Evolutionary conservation across 2,888 invertebrate species (phyloP), one percentile per base, ranked within the genome.

Genomic region (Rotaria socialis): DNA sequence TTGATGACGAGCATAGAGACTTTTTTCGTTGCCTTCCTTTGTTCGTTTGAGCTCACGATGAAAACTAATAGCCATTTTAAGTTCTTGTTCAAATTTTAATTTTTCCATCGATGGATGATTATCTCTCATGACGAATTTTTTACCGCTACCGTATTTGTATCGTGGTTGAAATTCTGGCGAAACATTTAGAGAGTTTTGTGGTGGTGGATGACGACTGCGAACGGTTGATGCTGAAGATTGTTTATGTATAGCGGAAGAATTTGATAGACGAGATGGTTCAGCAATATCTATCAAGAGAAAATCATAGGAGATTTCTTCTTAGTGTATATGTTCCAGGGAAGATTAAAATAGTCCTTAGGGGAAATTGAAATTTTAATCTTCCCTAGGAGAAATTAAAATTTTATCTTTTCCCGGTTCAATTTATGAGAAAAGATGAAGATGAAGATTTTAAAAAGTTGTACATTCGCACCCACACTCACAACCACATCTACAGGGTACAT

Each of bases 71-170:
- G 80, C 80, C 41, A 41, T 43, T 80, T 80, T 80, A 24, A 80
- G 47, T 80, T 80, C 80, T 47, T 80, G 80, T 80, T 80, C 80
- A n/a, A 80, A 80, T 80, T 80, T 80, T 43, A 80, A 47, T 80
- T 80, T 80, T 43, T 80, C 80, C 24, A 80, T 80, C 5, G 47
- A 43, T 80, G 80, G 80, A 47, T 80, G 80, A 47, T 80, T 80
- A 14, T 80, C 80, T 80, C 24, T 47, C 41, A 80, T 14, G 3
- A 80, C 14, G 3, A 80, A 80, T n/a, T 80, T 80, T 80, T 80
- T 80, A 0, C 80, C 47, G 35, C 67, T 67, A 67, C 35, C 67
- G 35, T 14, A 67, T 27, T 35, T 35, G 35, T 67, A 67, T 41
- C 67, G 27, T 35, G 67, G 67, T 19, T 16, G 35, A 27, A 7